phyloP scores from a whole-genome alignment of 1,140 invertebrate species.

The Ditylenchus dipsaci region DNA sequence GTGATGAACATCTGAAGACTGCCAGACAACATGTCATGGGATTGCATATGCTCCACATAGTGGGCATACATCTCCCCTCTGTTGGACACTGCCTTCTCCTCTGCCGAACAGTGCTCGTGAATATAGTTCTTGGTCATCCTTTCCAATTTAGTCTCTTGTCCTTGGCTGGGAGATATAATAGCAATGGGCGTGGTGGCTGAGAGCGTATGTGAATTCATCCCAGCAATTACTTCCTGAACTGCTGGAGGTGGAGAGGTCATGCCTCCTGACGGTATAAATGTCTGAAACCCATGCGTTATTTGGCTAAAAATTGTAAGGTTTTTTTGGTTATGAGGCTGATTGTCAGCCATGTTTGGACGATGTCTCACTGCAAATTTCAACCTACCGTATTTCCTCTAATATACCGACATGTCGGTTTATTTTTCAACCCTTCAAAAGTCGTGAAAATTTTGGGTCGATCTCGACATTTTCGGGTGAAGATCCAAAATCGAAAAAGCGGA shows the following conservation, averaged over 20 bases:
- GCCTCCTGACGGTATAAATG: not conserved
- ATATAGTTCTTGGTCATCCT: slow-evolving; percentile 40
- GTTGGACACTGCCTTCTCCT: not conserved
- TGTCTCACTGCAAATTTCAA: too few relatives aligned
- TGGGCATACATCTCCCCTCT: slow-evolving; percentile 41
- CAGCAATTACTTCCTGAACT: slow-evolving; percentile 6
- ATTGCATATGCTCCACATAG: slow-evolving; percentile 46
- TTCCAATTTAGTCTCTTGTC: slow-evolving; percentile 18
- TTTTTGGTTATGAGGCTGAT: too few relatives aligned
- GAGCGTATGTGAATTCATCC: not conserved
- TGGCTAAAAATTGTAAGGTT: too few relatives aligned
- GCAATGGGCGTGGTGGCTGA: not conserved
- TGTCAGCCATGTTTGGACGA: too few relatives aligned
- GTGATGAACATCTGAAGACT: slow-evolving; percentile 34
- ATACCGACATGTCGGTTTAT: too few relatives aligned
- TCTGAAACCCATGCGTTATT: too few relatives aligned
- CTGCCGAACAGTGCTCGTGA: slow-evolving; percentile 26
- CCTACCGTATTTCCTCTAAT: too few relatives aligned
- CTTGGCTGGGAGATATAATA: not conserved
- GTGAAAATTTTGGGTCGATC: too few relatives aligned
- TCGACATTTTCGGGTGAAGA: too few relatives aligned
- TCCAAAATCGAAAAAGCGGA: too few relatives aligned
- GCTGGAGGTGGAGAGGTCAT: slow-evolving; percentile 57
- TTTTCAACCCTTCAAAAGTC: too few relatives aligned
- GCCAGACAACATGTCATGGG: slow-evolving; percentile 28